Base-by-base conservation (phyloP, 2,797 vertebrate genomes). In the Eospalax fontanierii region DNA sequence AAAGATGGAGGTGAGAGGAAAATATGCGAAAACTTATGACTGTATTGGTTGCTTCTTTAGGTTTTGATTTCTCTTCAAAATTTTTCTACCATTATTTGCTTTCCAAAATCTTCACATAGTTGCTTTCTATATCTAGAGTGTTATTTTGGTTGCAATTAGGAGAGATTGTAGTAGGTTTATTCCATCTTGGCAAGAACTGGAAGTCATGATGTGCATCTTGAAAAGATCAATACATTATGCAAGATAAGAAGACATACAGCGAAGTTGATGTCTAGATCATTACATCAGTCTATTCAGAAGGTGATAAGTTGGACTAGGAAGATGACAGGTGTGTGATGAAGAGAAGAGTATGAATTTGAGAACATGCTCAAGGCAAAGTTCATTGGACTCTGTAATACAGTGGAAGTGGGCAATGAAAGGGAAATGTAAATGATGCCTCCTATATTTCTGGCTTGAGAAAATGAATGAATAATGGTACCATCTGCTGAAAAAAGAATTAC, bases 371-470 rank as follows among this genome's bases (percentile, higher is more conserved):
- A 89, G 80, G 63, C 19, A 75, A 73, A 94, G 70, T 89, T 80
- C 88, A 88, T 54, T 79, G 40, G 40, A 81, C 26, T 94, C 40
- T 68, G 21, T 46, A 90, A 84, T 80, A 96, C 85, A 40, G 38
- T 91, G 43, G 66, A 93, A 93, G 50, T 46, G 89, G 19, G 26
- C 28, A 96, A 38, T 89, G 8, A 87, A 79, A n/a, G n/a, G 24
- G 43, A 88, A 86, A 65, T 94, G 2, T 43, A 95, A 90, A 96
- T 54, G 40, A 59, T 75, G 9, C 74, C 87, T 83, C 38, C 43
- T 61, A 4, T 65, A 89, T 87, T 80, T 94, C 35, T 89, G 50
- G 61, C 38, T 95, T 91, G 33, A 94, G 80, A 95, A 95, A 89
- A 71, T 91, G 35, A 5, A 66, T 95, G 61, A 73, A 57, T 89